These are phyloP conservation scores for Buathra laborator DNA, from an alignment of 2,888 invertebrate genomes.

Conservation along the genomic window DNA sequence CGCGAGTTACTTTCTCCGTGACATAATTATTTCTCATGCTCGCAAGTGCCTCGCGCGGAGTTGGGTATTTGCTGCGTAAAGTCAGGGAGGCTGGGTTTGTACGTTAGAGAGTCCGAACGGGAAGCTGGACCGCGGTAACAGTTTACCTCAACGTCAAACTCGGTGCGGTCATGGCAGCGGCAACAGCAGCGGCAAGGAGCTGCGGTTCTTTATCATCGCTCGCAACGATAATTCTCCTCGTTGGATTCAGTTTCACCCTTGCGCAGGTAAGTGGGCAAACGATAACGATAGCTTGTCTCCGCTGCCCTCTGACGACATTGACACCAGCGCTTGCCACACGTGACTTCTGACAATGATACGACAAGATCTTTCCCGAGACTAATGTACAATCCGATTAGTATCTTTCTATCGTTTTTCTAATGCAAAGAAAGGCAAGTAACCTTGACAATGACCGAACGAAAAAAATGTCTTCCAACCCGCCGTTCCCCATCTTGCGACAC, in stretches of 20 bases:
- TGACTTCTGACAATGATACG: neutral
- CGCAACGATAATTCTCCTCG: conserved; percentile 68
- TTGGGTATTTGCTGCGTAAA: conserved; percentile 30
- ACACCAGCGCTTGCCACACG: neutral
- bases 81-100: conserved; percentile 70
- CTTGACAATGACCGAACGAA: conserved; percentile 57
- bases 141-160: conserved; percentile 81
- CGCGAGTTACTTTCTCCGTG: conserved; percentile 70
- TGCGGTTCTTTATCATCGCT: conserved; percentile 64
- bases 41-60: conserved; percentile 21
- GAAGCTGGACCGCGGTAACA: conserved; percentile 77
- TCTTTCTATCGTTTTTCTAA: neutral
- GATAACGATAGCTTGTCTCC: neutral
- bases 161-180: conserved; percentile 79
- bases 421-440: conserved; percentile 13
- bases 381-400: neutral
- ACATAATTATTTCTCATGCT: conserved; percentile 70
- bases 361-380: neutral
- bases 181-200: conserved; percentile 66
- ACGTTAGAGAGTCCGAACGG: conserved; percentile 43
- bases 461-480: neutral
- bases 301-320: neutral
- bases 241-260: conserved; percentile 68
- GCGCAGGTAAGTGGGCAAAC: conserved; percentile 74
- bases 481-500: neutral